Conservation (phyloP, 2,113 vertebrate genomes). For the Oncorhynchus keta region DNA sequence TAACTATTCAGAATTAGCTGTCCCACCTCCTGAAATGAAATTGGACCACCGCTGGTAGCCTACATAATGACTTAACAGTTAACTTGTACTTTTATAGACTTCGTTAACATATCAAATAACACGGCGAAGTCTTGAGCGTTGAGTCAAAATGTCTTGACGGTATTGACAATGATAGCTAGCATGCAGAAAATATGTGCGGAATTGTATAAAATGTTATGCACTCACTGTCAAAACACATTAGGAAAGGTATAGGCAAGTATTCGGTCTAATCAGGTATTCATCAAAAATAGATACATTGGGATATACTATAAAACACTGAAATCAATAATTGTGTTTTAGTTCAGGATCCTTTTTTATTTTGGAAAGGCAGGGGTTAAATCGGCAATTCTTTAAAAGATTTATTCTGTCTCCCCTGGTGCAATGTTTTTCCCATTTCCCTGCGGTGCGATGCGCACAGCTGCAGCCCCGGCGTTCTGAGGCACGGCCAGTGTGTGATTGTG, state of each 20-base stretch:
- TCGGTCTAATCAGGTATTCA: background rate
- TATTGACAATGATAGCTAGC: too few relatives aligned
- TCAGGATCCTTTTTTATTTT: background rate
- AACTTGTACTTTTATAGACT: background rate
- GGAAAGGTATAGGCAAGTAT: background rate
- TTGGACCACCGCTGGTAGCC: background rate
- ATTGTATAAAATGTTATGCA: too few relatives aligned
- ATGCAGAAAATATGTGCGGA: too few relatives aligned
- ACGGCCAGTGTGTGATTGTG: conserved; percentile 70
- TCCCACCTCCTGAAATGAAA: background rate
- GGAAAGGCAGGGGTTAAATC: conserved; percentile 68
- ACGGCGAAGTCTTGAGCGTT: conserved; percentile 39
- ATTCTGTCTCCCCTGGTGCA: conserved; percentile 79
- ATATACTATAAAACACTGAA: conserved; percentile 45
- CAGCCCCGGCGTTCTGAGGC: conserved; percentile 71
- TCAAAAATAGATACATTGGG: too few relatives aligned
- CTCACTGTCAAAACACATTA: too few relatives aligned
- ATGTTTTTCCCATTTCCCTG: conserved; percentile 81
- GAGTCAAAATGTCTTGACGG: conserved; percentile 10
- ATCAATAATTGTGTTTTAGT: background rate
- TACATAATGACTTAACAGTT: background rate
- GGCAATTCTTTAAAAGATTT: conserved; percentile 73
- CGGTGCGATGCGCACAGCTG: conserved; percentile 81
- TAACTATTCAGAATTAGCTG: too few relatives aligned
- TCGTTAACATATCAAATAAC: conserved; percentile 9